Evolutionary conservation across 2,797 vertebrate genomes (phyloP).

Genomic region (Chaenodraco wilsoni): DNA sequence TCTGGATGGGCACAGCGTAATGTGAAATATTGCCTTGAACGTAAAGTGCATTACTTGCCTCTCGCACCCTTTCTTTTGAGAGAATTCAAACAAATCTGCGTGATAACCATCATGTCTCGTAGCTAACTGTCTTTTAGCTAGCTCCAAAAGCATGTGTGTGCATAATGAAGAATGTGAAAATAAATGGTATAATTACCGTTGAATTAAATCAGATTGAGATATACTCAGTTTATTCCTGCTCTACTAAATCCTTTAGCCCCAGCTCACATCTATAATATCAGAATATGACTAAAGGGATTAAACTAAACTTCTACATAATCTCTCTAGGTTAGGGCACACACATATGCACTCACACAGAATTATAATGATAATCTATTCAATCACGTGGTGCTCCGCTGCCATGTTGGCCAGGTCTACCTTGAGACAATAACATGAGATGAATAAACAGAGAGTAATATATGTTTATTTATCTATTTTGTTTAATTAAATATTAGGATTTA

Average conservation of each 20-base stretch:
- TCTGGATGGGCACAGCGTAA: neutral
- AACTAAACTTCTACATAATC: conserved; percentile 19
- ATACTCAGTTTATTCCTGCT: conserved; percentile 44
- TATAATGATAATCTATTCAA: conserved; percentile 10
- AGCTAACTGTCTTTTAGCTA: neutral
- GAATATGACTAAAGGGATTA: conserved; percentile 52
- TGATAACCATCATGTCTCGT: conserved; percentile 4
- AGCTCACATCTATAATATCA: conserved; percentile 32
- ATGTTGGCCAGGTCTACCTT: neutral
- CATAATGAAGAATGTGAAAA: conserved; percentile 28
- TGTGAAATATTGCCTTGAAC: neutral
- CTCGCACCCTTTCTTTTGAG: neutral
- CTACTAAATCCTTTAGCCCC: conserved; percentile 48
- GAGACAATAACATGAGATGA: neutral
- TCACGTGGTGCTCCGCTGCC: neutral
- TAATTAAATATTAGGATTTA: too few relatives aligned
- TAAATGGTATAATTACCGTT: conserved; percentile 38
- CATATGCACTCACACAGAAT: conserved; percentile 3
- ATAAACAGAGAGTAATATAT: neutral
- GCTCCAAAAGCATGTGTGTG: conserved; percentile 22
- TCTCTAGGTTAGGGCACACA: neutral
- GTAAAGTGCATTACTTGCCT: neutral
- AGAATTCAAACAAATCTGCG: conserved; percentile 10
- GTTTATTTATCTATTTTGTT: neutral
- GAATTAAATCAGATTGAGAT: conserved; percentile 61